Evolutionary conservation across 2,113 vertebrate species (phyloP), one percentile per base, ranked within the genome.

Genomic region (Conger conger): DNA sequence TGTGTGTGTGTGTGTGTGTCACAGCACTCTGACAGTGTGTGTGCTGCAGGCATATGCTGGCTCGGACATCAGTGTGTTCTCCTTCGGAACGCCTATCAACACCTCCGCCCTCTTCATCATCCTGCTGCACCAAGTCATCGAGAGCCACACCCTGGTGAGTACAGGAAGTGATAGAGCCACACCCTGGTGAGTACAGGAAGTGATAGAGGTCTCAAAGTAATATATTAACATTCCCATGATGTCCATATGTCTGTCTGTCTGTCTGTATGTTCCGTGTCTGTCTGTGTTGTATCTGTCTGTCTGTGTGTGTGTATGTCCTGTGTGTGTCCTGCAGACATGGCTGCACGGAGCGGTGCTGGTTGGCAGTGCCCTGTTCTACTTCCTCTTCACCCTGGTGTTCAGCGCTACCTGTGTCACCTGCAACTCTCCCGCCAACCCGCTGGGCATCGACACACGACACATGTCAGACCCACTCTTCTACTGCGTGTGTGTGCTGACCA

Each of bases 41-140:
- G 23, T 68, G 87, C 87, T 89, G 5, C 89, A 99, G 98, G 94
- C 95, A 0, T 96, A 96, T 1, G 90, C 78, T 76, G 96, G 88
- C 35, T 97, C 97, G 33, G 97, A 97, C 81, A 88, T 97, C 4
- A 96, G 96, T 33, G 89, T 95, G 33, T 94, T 98, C 87, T 94
- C 96, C 17, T 98, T 99, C 40, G 98, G 97, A 23, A 97, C 96
- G 16, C 96, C 96, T 0, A 90, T 99, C 89, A 99, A 99, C 60
- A 94, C 96, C 40, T 94, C 97, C 0, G 96, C 97, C 0, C 95
- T 99, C 7, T 91, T 98, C 89, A 93, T 97, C 89, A 95, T 99
- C 88, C 91, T 99, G 54, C 91, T 99, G 85, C 98, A 99, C 81
- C 96, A 98, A 85, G 92, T 99, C 63, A 95, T 99, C 20, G 97